Evolutionary conservation across 2,113 vertebrate species (phyloP).

Genomic region (Sula dactylatra): DNA sequence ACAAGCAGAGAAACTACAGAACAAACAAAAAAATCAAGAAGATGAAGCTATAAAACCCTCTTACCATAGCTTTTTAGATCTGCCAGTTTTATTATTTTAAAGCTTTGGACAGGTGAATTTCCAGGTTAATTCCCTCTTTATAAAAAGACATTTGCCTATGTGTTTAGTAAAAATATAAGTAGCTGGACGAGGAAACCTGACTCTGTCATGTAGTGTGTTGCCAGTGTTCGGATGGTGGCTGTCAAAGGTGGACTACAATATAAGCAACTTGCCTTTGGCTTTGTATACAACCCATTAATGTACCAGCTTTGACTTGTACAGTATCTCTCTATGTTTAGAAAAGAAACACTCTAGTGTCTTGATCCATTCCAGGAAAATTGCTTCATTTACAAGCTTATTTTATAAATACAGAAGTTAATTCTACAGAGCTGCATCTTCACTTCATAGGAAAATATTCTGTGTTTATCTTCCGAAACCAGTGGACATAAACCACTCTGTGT

Average conservation of each 20-base stretch:
- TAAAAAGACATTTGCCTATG: not conserved
- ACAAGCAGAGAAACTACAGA: not conserved
- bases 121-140: not conserved
- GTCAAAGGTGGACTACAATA: not conserved
- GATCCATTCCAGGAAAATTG: not conserved
- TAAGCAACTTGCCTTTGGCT: not conserved
- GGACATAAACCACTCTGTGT: constrained; percentile 41
- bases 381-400: not conserved
- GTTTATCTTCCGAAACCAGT: constrained; percentile 58
- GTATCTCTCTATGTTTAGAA: constrained; percentile 47
- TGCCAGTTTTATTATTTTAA: not conserved
- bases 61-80: not conserved
- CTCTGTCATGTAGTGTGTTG: not conserved
- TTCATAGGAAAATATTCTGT: constrained; percentile 52
- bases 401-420: constrained; percentile 60
- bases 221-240: not conserved
- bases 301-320: not conserved
- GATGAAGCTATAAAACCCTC: not conserved
- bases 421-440: constrained; percentile 14
- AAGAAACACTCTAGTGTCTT: not conserved
- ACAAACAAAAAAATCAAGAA: not conserved
- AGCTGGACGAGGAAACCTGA: not conserved
- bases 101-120: not conserved
- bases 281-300: not conserved
- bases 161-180: not conserved